phyloP scores from a whole-genome alignment of 2,888 invertebrate species.

The Stictocephala bisonia region DNA sequence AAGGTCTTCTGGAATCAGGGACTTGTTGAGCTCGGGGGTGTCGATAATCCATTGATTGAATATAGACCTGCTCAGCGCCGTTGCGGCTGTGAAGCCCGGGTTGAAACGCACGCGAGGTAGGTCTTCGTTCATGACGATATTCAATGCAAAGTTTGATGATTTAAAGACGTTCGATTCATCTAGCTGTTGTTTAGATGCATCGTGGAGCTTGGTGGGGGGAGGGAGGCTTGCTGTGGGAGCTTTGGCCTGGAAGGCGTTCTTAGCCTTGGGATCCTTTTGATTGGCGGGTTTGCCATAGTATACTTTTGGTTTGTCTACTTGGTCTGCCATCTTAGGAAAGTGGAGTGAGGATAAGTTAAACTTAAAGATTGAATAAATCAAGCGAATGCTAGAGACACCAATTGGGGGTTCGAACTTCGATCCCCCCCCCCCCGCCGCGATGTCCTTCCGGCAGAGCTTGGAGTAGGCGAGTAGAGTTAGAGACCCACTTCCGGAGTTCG shows the following conservation, averaged over 20 bases:
- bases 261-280: not conserved
- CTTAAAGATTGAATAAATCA: no score
- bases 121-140: not conserved
- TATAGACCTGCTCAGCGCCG: not conserved
- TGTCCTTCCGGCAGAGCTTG: no score
- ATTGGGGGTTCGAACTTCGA: no score
- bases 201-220: not conserved
- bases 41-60: not conserved
- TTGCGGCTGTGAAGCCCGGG: not conserved
- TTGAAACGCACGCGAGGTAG: not conserved
- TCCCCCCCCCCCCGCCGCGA: no score
- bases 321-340: conserved; percentile 13
- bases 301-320: not conserved
- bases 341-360: no score
- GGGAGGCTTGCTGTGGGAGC: no score
- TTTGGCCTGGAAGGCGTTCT: not conserved
- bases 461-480: no score
- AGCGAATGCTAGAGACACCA: no score
- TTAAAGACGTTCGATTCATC: conserved; percentile 10
- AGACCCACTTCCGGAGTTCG: no score
- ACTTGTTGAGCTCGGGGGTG: not conserved
- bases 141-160: not conserved
- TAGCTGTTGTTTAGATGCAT: not conserved
- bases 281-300: not conserved
- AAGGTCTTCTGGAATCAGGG: not conserved